Conservation (phyloP, 2,113 vertebrate species). For the Pygoscelis antarcticus region DNA sequence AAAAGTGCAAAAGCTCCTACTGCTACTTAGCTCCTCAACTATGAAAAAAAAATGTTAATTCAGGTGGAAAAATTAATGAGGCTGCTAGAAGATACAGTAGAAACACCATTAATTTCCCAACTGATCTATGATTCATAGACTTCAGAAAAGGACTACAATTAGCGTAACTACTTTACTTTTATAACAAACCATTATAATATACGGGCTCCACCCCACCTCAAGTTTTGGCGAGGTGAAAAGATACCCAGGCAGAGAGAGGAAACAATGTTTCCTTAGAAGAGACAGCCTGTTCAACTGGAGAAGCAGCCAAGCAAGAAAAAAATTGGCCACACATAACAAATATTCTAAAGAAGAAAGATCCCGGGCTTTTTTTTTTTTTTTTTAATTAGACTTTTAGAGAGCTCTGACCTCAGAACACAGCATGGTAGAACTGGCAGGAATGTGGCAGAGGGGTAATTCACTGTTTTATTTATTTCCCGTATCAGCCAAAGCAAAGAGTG, state of each 20-base stretch:
- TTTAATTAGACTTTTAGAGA: not conserved
- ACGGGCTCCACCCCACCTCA: not conserved
- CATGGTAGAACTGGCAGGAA: not conserved
- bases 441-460: not conserved
- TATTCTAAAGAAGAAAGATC: not conserved
- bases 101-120: not conserved
- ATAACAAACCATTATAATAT: not conserved
- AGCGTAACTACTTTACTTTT: not conserved
- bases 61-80: slow-evolving; percentile 34
- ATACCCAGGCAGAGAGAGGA: not conserved
- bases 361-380: not conserved
- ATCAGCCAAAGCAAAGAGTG: slow-evolving; percentile 20
- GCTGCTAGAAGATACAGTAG: not conserved
- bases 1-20: not conserved
- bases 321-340: not conserved
- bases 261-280: not conserved
- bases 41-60: slow-evolving; percentile 15
- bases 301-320: not conserved
- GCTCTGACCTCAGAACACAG: not conserved
- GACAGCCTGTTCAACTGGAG: not conserved
- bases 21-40: not conserved
- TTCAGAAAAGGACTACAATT: not conserved
- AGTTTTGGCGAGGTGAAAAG: not conserved
- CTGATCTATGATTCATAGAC: not conserved
- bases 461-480: not conserved